Base-by-base conservation (phyloP, 2,113 vertebrate genomes). In the Psephotus haematonotus region DNA sequence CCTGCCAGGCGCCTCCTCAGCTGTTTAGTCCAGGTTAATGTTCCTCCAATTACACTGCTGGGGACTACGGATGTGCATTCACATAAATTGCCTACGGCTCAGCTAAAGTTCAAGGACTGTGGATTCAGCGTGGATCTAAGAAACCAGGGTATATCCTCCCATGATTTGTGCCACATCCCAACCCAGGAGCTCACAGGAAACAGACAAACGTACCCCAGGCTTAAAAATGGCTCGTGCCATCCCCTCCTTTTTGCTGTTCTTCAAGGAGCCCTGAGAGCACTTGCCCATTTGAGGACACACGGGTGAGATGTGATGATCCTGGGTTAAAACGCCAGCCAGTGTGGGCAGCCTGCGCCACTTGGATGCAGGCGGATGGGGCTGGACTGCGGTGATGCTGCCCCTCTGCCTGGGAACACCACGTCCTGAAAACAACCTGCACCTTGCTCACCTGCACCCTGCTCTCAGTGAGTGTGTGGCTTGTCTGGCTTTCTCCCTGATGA, bases 171-270 rank as follows among this genome's bases (percentile, higher is more conserved):
- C 33, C 44, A 17, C 17, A 39, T 68, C 57, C 44, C 50, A 78
- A 11, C 11, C 43, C 46, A 78, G 25, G 7, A 75, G 18, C 44
- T 50, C 35, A 63, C 46, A 91, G 60, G 52, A 93, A 76, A 55
- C 25, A 86, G 29, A 43, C 5, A 41, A 78, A 60, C 4, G 9
- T 22, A 83, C 12, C 53, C 28, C 39, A 49, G 28, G 37, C n/a
- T 88, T 3, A 1, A n/a, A n/a, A 63, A 43, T 0, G 0, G 68
- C 11, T 88, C 37, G 22, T 1, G 1, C 41, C 3, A 2, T 46
- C 25, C 31, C 24, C 29, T 67, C 17, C 37, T n/a, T 72, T 92
- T 57, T 70, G 64, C 50, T 87, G 76, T 63, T 67, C 69, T 43
- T 13, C 50, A 28, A 31, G 47, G 27, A 69, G 46, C 77, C 22